These are phyloP conservation scores for Scrobipalpa atriplicella DNA, from an alignment of 2,888 invertebrate genomes.

Conservation along the genomic window DNA sequence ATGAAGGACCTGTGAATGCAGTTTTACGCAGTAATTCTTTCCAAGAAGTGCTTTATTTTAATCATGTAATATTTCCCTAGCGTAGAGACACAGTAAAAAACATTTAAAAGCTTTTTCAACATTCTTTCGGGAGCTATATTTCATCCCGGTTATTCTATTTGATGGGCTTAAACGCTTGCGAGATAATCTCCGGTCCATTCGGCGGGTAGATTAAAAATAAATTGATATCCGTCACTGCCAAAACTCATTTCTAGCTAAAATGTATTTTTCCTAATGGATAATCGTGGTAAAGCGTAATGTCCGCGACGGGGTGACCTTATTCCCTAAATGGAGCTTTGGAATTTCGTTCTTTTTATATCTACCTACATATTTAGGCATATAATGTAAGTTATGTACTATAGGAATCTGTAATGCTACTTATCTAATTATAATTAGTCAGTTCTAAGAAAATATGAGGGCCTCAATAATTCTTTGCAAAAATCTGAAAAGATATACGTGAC, in stretches of 20 bases:
- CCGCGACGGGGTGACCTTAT: neutral
- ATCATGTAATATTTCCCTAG: neutral
- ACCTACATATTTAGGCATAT: neutral
- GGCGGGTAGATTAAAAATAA: slow-evolving; percentile 16
- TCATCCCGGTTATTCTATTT: neutral
- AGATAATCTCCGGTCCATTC: slow-evolving; percentile 16
- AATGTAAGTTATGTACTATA: neutral
- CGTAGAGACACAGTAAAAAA: neutral
- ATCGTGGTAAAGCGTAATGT: neutral
- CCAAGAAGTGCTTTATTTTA: neutral
- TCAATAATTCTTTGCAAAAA: neutral
- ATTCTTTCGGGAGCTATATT: neutral
- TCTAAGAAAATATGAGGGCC: neutral
- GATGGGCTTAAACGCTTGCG: slow-evolving; percentile 4
- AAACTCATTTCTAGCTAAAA: neutral
- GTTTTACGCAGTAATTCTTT: too few species aligned
- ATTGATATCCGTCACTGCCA: slow-evolving; percentile 20
- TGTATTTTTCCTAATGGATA: slow-evolving; percentile 9
- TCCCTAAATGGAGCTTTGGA: slow-evolving; percentile 12
- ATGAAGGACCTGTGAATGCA: too few species aligned
- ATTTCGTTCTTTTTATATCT: neutral
- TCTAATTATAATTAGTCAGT: neutral
- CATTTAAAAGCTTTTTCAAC: neutral
- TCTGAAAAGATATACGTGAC: too few species aligned
- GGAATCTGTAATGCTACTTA: neutral